phyloP scores from a whole-genome alignment of 2,797 vertebrate species.

The Periophthalmus magnuspinnatus region DNA sequence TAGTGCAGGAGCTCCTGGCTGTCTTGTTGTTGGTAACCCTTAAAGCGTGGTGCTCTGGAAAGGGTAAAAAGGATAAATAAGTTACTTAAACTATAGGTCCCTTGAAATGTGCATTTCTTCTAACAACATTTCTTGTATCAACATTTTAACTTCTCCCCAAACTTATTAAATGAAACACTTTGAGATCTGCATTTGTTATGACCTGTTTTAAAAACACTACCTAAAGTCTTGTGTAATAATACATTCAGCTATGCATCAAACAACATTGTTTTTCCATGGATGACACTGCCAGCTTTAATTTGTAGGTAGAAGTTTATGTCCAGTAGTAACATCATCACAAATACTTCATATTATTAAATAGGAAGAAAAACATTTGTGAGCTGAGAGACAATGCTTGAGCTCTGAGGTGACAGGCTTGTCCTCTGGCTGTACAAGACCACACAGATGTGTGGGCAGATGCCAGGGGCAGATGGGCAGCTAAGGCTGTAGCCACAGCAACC shows the following conservation, averaged over 20 bases:
- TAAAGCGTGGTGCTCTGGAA: constrained; percentile 91
- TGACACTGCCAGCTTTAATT: neutral
- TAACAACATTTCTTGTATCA: neutral
- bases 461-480: constrained; percentile 70
- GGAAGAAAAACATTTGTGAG: neutral
- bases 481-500: constrained; percentile 80
- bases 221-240: no score
- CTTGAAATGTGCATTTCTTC: neutral
- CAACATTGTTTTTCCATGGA: neutral
- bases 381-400: constrained; percentile 1
- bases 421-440: constrained; percentile 45
- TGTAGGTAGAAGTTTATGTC: neutral
- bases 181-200: neutral
- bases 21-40: constrained; percentile 97
- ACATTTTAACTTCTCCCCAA: neutral
- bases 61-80: neutral
- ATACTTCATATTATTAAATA: neutral
- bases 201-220: neutral
- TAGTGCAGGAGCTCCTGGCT: constrained; percentile 97
- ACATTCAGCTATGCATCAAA: neutral
- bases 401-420: constrained; percentile 44
- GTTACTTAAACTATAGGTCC: neutral
- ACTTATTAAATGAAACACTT: neutral
- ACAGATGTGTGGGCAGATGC: constrained; percentile 77
- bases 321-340: neutral